phyloP scores from a whole-genome alignment of 2,113 vertebrate genomes.

The Diadophis punctatus region DNA sequence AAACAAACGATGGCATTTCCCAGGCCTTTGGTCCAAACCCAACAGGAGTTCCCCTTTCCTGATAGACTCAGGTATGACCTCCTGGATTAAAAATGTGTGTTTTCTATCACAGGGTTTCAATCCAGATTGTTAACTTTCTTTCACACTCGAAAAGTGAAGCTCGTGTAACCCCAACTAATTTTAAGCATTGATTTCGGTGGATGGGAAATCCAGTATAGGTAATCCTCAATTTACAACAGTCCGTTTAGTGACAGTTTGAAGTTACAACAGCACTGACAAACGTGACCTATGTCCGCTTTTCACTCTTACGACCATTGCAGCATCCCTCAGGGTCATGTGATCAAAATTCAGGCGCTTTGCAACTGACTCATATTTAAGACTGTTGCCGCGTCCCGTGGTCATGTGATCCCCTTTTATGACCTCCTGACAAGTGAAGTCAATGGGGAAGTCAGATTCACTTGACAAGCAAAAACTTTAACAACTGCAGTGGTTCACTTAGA shows the following conservation, averaged over 20 bases:
- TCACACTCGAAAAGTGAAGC: not conserved
- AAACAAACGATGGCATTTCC: not conserved
- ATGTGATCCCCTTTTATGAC: not conserved
- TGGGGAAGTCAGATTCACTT: too few species aligned
- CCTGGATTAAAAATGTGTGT: not conserved
- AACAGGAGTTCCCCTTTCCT: not conserved
- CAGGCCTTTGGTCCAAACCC: not conserved
- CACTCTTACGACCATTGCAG: not conserved
- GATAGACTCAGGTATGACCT: slow-evolving; percentile 25
- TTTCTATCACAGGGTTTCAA: not conserved
- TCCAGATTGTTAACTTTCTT: not conserved
- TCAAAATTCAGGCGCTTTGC: not conserved
- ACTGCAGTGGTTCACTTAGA: not conserved
- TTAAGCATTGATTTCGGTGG: not conserved
- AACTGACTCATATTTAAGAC: too few species aligned
- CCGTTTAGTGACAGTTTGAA: not conserved
- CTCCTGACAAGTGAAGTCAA: not conserved
- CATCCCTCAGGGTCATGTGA: not conserved
- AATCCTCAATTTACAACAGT: not conserved
- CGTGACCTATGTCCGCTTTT: not conserved
- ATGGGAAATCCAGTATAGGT: not conserved
- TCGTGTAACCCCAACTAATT: not conserved
- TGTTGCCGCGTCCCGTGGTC: too few species aligned
- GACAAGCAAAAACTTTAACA: not conserved
- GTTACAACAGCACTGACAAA: not conserved